A percentile compares a stretch with the other conserved stretches of the same genome.
These are phyloP conservation scores for Xenopus borealis DNA, from an alignment of 2,113 vertebrate genomes.

Conservation along the genomic window DNA sequence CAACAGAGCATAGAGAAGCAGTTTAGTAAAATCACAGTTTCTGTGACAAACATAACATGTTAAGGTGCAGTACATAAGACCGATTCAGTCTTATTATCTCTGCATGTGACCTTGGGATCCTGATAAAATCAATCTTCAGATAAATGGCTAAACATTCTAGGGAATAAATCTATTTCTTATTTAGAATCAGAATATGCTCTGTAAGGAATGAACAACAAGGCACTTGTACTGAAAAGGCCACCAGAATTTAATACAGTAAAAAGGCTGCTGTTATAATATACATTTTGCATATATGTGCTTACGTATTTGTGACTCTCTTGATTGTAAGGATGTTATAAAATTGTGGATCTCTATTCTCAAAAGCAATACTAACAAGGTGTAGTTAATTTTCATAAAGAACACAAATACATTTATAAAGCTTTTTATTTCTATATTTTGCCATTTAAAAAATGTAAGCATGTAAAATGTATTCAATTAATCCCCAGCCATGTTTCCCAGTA, in stretches of 20 bases:
- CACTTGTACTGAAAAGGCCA: slow-evolving; percentile 9
- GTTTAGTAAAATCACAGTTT: background rate
- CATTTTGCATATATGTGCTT: too few species aligned
- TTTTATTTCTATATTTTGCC: too few species aligned
- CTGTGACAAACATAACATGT: slow-evolving; percentile 5
- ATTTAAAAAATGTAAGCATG: too few species aligned
- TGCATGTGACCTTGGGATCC: slow-evolving; percentile 5
- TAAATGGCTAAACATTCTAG: slow-evolving; percentile 16
- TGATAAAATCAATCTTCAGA: background rate
- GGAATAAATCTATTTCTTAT: slow-evolving; percentile 19
- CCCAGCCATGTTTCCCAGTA: too few species aligned
- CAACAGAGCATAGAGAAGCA: too few species aligned
- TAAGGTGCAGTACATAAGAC: slow-evolving; percentile 18
- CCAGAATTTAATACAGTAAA: slow-evolving; percentile 13
- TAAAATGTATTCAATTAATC: too few species aligned
- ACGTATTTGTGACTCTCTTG: too few species aligned
- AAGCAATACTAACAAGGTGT: too few species aligned
- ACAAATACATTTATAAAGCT: too few species aligned
- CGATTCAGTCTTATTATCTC: slow-evolving; percentile 18
- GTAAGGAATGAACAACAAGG: background rate
- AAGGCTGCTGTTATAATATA: background rate
- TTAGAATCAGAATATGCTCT: slow-evolving; percentile 14
- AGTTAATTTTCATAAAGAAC: too few species aligned
- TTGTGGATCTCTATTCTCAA: too few species aligned
- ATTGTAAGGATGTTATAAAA: too few species aligned